phyloP scores from a whole-genome alignment of 2,113 vertebrate genomes.

The Cricetomys ansorgei region DNA sequence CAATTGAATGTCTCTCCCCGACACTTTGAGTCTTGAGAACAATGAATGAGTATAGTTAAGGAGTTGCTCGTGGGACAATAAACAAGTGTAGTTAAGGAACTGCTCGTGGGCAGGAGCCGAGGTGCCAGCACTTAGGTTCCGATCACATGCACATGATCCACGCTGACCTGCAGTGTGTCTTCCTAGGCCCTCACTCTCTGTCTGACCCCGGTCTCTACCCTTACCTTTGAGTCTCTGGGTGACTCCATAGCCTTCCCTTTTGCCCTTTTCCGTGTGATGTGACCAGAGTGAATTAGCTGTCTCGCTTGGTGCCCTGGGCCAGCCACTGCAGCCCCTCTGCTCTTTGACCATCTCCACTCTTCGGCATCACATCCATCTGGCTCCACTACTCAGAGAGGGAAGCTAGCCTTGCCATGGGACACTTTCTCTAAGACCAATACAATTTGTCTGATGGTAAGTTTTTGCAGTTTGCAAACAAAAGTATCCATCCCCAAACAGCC shows the following conservation, averaged over 20 bases:
- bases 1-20: neutral
- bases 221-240: neutral
- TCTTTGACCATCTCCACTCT: neutral
- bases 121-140: accelerated
- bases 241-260: neutral
- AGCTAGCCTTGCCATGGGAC: no score
- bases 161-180: neutral
- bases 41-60: neutral
- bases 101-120: neutral
- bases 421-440: neutral
- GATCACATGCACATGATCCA: neutral
- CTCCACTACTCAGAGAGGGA: neutral
- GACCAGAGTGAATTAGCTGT: neutral
- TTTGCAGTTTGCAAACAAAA: neutral
- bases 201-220: neutral
- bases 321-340: neutral
- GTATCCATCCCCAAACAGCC: neutral
- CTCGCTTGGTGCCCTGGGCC: neutral
- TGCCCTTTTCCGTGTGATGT: neutral
- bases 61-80: neutral
- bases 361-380: neutral
- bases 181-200: neutral
- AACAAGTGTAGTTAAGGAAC: neutral
- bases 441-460: neutral
- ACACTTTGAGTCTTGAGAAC: neutral